Evolutionary conservation across 2,797 vertebrate genomes (phyloP).

Genomic region (Enoplosus armatus): DNA sequence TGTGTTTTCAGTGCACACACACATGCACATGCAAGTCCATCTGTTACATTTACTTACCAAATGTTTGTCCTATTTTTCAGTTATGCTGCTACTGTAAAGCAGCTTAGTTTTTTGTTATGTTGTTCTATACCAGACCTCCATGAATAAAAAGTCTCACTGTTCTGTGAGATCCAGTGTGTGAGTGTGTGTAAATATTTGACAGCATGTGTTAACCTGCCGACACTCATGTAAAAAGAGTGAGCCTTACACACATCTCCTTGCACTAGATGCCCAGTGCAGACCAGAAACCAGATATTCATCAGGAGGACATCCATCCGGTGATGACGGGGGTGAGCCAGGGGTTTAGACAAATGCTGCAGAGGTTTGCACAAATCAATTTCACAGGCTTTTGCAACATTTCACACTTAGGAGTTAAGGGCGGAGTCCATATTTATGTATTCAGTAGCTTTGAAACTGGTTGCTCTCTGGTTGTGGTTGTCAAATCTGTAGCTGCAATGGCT

Average conservation of each 20-base stretch:
- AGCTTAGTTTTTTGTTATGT: neutral
- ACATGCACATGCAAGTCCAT: neutral
- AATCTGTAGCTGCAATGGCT: constrained; percentile 35
- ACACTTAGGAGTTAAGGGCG: constrained; percentile 34
- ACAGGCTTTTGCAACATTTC: constrained; percentile 41
- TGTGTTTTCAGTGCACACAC: neutral
- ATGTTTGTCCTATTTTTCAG: neutral
- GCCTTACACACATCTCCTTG: neutral
- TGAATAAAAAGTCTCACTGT: neutral
- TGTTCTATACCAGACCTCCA: neutral
- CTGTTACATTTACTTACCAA: constrained; percentile 7
- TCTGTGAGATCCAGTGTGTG: neutral
- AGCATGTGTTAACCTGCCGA: neutral
- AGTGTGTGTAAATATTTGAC: neutral
- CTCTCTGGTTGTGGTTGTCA: constrained; percentile 58
- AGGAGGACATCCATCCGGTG: neutral
- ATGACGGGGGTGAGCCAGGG: neutral
- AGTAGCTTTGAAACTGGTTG: constrained; percentile 41
- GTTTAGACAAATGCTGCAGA: constrained; percentile 28
- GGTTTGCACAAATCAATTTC: constrained; percentile 47
- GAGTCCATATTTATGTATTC: constrained; percentile 50
- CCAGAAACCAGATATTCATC: neutral
- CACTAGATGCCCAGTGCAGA: neutral
- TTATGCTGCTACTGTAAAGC: neutral
- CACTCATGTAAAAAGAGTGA: neutral